These are phyloP conservation scores for Hippocampus barbouri DNA, from an alignment of 2,113 vertebrate species.

Conservation along the genomic window DNA sequence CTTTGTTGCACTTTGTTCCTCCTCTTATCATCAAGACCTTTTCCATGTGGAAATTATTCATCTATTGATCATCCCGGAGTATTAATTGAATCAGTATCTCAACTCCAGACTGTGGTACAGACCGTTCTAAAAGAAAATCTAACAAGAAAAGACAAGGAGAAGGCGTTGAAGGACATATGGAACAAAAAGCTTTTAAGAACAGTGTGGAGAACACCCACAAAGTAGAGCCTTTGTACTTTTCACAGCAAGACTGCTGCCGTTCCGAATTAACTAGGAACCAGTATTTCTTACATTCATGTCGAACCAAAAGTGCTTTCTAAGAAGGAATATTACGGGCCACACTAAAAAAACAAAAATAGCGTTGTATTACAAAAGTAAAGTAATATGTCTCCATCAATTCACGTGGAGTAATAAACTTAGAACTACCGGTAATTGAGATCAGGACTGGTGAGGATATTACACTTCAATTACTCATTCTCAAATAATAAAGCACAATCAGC, in stretches of 20 bases:
- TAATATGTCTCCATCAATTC: not conserved
- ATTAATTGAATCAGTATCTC: constrained; percentile 45
- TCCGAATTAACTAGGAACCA: constrained; percentile 22
- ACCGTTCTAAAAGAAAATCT: not conserved
- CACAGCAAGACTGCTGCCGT: constrained; percentile 13
- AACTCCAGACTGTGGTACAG: constrained; percentile 19
- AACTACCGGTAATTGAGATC: not conserved
- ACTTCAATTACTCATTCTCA: not conserved
- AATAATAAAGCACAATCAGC: not conserved
- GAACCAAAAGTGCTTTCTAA: constrained; percentile 52
- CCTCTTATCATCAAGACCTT: not conserved
- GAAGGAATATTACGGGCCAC: not conserved
- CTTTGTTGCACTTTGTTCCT: constrained; percentile 32
- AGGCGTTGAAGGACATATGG: constrained; percentile 23
- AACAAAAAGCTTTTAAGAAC: constrained; percentile 18
- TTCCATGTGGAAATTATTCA: not conserved
- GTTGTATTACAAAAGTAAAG: not conserved
- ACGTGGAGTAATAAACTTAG: not conserved
- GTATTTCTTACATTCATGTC: constrained; percentile 26
- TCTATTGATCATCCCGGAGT: constrained; percentile 1
- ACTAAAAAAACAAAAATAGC: not conserved
- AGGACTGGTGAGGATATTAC: not conserved
- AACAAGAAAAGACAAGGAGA: not conserved
- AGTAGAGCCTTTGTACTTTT: constrained; percentile 3
- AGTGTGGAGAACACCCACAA: not conserved